A percentile compares a stretch with the other conserved stretches of the same genome.
Conservation (phyloP, 2,888 invertebrate species). For the Tipula vernalis region DNA sequence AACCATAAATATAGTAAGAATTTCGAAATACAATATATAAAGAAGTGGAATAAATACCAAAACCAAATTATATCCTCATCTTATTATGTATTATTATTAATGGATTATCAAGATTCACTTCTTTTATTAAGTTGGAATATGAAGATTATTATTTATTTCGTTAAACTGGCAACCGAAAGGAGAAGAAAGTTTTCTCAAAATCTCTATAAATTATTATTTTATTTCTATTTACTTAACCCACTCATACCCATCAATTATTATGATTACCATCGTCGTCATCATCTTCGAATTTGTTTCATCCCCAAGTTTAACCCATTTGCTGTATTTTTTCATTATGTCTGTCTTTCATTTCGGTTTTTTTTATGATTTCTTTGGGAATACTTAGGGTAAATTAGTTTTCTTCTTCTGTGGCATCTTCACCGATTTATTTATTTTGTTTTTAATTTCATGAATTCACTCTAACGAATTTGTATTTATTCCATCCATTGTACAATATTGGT, state of each 20-base stretch:
- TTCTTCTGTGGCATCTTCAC: background rate
- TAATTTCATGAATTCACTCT: background rate
- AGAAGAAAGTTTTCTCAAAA: background rate
- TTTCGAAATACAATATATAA: background rate
- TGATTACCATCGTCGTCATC: background rate
- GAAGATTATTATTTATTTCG: background rate
- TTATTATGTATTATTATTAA: background rate
- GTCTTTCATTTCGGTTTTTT: background rate
- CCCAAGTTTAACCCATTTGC: background rate
- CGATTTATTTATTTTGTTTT: background rate
- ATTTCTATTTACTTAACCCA: background rate
- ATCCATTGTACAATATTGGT: background rate
- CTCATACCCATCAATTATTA: background rate
- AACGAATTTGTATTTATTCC: background rate
- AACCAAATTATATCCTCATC: background rate
- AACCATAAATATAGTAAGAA: background rate
- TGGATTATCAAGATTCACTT: slow-evolving; percentile 4
- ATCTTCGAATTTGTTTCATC: background rate
- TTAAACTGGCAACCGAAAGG: background rate
- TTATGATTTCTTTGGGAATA: background rate
- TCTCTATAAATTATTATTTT: background rate
- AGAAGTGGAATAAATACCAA: background rate
- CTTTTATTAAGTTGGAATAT: background rate
- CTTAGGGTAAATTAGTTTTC: background rate
- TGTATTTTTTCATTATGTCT: background rate